Base-by-base conservation (phyloP, 2,113 vertebrate genomes). In the Nannospalax galili region DNA sequence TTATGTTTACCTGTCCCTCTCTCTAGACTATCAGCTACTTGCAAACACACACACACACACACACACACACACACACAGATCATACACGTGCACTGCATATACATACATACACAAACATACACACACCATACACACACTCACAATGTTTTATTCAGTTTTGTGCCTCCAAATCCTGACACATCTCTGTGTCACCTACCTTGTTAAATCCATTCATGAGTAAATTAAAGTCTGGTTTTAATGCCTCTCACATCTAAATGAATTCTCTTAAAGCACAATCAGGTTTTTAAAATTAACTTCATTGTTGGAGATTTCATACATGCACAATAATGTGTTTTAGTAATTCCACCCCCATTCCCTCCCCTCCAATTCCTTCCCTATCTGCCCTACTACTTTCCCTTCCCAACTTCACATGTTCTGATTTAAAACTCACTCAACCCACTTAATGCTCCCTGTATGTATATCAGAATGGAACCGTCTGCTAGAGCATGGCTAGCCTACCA, bases 231-330 rank as follows among this genome's bases (percentile, higher is more conserved):
- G 65, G 16, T 94, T 80, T 91, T 64, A 96, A 77, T 84, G 52
- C 65, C 62, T 96, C 81, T 90, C n/a, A 60, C 62, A 81, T 88
- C 73, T 79, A 91, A 86, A 85, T 70, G 72, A 56, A 42, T 93
- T 94, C 84, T 84, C 79, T 95, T 85, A 87, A 96, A 91, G 80
- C 65, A 77, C 74, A 72, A 84, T 93, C 58, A 52, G 48, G 11
- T 52, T 52, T 52, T 52, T 52, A 52, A 52, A 52, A 52, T 52
- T 52, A 52, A 52, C 11, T 52, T 52, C 11, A 52, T 52, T 52
- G 48, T 52, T 52, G 48, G 48, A 11, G 48, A 52, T 52, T 52
- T 52, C 48, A 52, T 11, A 52, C 48, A 52, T 52, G 48, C 48
- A 52, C n/a, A n/a, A n/a, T 52, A 52, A 52, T 52, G 6, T 52